Base-by-base conservation (phyloP, 2,888 invertebrate genomes). In the Drosophila buzzatii region DNA sequence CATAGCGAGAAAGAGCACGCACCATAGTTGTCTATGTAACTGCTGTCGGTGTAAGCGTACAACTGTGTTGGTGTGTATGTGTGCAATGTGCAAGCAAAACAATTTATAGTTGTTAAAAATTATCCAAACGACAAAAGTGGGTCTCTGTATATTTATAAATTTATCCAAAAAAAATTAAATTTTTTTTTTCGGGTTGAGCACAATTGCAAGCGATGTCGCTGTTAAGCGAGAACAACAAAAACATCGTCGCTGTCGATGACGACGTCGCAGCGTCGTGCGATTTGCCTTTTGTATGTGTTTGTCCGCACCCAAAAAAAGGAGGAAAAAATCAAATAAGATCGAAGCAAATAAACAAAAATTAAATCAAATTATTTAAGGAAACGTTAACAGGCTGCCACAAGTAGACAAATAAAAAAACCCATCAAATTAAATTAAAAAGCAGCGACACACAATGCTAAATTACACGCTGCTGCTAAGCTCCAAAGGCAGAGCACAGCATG, bases 61-160 rank as follows among this genome's bases (percentile, higher is more conserved):
- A 52, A 58, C 27, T 27, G 51, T 60, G 12, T 27, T 16, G 3
- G 35, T 27, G 27, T 35, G 53, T 61, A 44, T 63, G 71, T 76
- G 72, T 72, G 73, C 66, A 80, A 72, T 80, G 72, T 82, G 76
- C 82, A 82, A 73, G 80, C 73, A 81, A 79, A 81, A 79, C 76
- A 79, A 79, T 79, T 79, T 80, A 73, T 49, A 70, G 60, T 68
- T 76, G 63, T 68, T 66, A 45, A 73, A 76, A 79, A 66, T 56
- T 61, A 31, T 37, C 47, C 53, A 47, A 47, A 57, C 68, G 42
- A 62, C 53, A 70, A 23, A 73, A 73, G 41, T 71, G 68, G 42
- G 52, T 41, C 44, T 41, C 39, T 41, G 14, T 42, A 44, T 44
- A 58, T 27, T 63, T 41, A 61, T 73, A 35, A 9, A 45, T 18